Base-by-base conservation (phyloP, 2,797 vertebrate species). In the Phalloptychus januarius region DNA sequence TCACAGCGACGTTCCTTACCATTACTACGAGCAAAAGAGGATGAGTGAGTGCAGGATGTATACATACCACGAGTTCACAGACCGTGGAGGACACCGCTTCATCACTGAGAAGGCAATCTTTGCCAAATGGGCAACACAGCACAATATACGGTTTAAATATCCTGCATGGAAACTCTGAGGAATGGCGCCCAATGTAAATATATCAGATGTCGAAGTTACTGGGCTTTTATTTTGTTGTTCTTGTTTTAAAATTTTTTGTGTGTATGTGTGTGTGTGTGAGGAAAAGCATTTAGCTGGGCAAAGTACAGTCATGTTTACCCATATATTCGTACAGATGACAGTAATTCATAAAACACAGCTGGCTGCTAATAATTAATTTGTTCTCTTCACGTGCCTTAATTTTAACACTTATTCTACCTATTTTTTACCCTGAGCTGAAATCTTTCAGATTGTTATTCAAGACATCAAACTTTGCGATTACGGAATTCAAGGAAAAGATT, bases 101-200 rank as follows among this genome's bases (percentile, higher is more conserved):
- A 97, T 99, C 93, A 99, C 98, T 0, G 98, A 99, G 94, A 99
- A 99, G 89, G 89, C 95, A 0, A 95, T 99, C 87, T 99, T 97
- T 72, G 97, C 96, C 78, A 97, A 93, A 89, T 99, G 98, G 98
- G 97, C 97, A 33, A 95, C 90, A 16, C 96, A 85, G 52, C 95
- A 93, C 90, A 95, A 95, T 56, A 97, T 99, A 0, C 7, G 93
- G 67, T 99, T 99, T 20, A 94, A 93, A 56, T 96, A 98, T 83
- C 95, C 97, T 0, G 93, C 96, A 0, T 98, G 97, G 97, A 91
- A 79, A 36, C 78, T 89, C 0, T 89, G 33, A 86, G 56, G 78
- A 28, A 38, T 28, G 8, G 80, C 15, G 52, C 31, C 33, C 20
- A 45, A 4, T 70, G 16, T 28, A n/a, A 69, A 42, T 42, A 15